Conservation (phyloP, 1,140 invertebrate genomes). For the Hesperophylax magnus region DNA sequence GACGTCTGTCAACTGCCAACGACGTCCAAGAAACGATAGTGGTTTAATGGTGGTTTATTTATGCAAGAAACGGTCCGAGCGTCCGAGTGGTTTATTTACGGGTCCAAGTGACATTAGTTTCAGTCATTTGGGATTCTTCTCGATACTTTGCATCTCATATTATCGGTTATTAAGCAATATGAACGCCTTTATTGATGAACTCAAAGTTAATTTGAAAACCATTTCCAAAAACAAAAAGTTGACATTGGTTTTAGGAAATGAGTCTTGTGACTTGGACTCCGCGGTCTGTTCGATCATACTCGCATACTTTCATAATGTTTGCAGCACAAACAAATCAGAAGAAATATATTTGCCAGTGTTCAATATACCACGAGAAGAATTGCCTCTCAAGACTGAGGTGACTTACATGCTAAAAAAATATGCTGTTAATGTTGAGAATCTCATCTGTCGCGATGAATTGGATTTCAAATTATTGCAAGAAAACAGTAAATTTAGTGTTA, state of each 20-base stretch:
- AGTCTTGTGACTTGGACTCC: slow-evolving; percentile 82
- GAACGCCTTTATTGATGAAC: slow-evolving; percentile 23
- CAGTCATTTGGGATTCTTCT: no score
- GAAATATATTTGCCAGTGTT: slow-evolving; percentile 73
- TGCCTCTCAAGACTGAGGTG: slow-evolving; percentile 79
- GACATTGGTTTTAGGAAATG: slow-evolving; percentile 77
- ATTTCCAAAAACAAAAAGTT: background rate
- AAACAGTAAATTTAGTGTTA: slow-evolving; percentile 65
- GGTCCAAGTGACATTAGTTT: no score
- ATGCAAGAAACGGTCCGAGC: no score
- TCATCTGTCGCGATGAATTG: slow-evolving; percentile 58
- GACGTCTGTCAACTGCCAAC: no score
- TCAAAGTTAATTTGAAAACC: background rate
- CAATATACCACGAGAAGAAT: slow-evolving; percentile 76
- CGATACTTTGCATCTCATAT: no score
- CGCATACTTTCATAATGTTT: slow-evolving; percentile 68
- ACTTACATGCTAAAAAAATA: slow-evolving; percentile 72
- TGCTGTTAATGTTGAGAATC: slow-evolving; percentile 60
- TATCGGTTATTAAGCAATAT: slow-evolving; percentile 1
- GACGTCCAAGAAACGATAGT: no score
- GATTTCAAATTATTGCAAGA: slow-evolving; percentile 64
- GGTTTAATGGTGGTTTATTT: no score
- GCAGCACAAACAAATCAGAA: slow-evolving; percentile 57
- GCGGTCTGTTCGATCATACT: slow-evolving; percentile 74
- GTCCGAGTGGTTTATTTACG: no score